phyloP scores from a whole-genome alignment of 2,797 vertebrate genomes.

The Mus spretus region DNA sequence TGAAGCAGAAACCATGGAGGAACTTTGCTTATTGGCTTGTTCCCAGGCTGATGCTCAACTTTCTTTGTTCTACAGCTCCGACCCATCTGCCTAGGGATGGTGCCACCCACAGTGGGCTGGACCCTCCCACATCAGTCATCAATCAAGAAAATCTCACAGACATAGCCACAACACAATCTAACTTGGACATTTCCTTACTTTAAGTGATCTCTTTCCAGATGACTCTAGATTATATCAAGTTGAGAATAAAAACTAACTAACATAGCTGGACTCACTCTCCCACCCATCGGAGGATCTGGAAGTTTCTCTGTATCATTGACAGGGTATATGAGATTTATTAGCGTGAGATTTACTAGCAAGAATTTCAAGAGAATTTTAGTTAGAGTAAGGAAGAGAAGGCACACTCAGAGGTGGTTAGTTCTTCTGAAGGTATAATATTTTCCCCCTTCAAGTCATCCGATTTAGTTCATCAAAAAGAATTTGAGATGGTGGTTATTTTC shows the following conservation, averaged over 20 bases:
- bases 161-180: neutral
- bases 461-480: conserved; percentile 32
- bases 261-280: neutral
- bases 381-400: conserved; percentile 36
- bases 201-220: neutral
- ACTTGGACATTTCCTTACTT: neutral
- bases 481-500: neutral
- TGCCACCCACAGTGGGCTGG: neutral
- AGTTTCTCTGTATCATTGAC: neutral
- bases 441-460: neutral
- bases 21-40: neutral
- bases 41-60: neutral
- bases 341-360: neutral
- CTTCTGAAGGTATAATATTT: conserved; percentile 14
- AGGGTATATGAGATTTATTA: conserved; percentile 36
- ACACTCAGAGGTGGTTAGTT: neutral
- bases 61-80: neutral
- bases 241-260: neutral
- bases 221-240: neutral
- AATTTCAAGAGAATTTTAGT: conserved; percentile 26
- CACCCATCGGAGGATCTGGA: neutral
- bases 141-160: neutral
- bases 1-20: neutral
- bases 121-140: neutral
- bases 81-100: neutral